Conservation (phyloP, 2,113 vertebrate genomes). For the Siniperca knerii region DNA sequence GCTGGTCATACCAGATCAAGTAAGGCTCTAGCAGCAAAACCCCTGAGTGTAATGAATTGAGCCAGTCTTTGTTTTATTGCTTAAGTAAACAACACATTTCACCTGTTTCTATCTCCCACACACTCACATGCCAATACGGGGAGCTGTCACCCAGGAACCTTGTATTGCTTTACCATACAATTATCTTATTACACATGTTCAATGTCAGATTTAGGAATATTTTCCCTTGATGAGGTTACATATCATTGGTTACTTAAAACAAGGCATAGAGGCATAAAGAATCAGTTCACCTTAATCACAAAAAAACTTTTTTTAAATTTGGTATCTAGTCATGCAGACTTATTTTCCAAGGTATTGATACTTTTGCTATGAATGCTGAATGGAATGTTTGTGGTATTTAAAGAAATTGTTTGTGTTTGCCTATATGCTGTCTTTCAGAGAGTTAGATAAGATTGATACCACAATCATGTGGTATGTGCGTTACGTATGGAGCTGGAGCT, state of each 20-base stretch:
- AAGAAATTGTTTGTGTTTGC: neutral
- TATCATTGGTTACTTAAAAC: neutral
- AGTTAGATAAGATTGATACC: neutral
- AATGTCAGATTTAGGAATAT: neutral
- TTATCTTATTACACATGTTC: neutral
- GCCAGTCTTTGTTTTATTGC: no score
- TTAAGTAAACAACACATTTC: constrained; percentile 11
- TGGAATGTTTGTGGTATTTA: neutral
- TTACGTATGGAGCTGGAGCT: neutral
- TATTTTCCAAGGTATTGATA: neutral
- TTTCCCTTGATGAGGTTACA: neutral
- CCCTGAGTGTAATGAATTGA: no score
- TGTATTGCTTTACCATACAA: neutral
- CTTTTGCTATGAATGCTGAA: neutral
- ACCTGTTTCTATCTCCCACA: constrained; percentile 8
- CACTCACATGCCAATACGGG: neutral
- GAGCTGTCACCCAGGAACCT: neutral
- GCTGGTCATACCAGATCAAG: no score
- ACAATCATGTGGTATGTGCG: neutral
- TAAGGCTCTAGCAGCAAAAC: no score
- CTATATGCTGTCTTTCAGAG: neutral
- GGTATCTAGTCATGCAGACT: neutral
- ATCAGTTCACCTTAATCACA: neutral
- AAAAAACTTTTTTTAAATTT: neutral
- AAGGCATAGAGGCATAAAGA: neutral